Evolutionary conservation across 2,113 vertebrate species (phyloP).

Genomic region (Tupaia tana): DNA sequence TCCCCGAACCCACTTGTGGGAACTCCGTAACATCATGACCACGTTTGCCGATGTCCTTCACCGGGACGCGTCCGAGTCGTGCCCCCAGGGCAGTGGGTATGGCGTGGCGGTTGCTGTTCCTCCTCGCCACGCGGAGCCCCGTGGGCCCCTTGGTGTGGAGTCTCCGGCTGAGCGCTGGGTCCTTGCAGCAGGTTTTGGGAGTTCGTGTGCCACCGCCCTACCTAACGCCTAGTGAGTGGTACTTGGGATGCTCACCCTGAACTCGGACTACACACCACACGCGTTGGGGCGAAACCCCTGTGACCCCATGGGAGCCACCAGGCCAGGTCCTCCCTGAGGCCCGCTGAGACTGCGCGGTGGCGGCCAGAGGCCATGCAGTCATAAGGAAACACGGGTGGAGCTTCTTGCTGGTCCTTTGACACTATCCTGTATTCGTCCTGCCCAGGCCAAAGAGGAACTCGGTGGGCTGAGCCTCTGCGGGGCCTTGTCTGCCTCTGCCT

Average conservation of each 20-base stretch:
- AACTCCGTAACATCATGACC: neutral
- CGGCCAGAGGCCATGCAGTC: neutral
- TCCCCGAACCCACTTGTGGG: neutral
- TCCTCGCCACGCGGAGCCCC: neutral
- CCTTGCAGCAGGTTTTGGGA: neutral
- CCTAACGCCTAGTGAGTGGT: accelerated
- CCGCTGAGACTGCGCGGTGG: neutral
- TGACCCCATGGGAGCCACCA: neutral
- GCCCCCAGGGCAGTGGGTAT: neutral
- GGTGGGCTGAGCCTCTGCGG: neutral
- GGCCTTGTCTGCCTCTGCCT: too few relatives aligned
- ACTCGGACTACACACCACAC: accelerated
- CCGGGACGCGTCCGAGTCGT: neutral
- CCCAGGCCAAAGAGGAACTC: neutral
- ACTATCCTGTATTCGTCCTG: neutral
- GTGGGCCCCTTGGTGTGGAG: neutral
- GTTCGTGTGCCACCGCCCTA: neutral
- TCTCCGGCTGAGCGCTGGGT: neutral
- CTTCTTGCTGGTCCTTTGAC: neutral
- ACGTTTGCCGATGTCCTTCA: neutral
- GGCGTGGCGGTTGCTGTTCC: neutral
- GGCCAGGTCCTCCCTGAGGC: neutral
- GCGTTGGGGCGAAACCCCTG: neutral
- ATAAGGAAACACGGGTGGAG: neutral
- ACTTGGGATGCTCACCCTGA: neutral